Percentiles rank a stretch among this genome's conserved stretches.
Evolutionary conservation across 2,113 vertebrate genomes (phyloP).

Genomic region (Turdus rufiventris): DNA sequence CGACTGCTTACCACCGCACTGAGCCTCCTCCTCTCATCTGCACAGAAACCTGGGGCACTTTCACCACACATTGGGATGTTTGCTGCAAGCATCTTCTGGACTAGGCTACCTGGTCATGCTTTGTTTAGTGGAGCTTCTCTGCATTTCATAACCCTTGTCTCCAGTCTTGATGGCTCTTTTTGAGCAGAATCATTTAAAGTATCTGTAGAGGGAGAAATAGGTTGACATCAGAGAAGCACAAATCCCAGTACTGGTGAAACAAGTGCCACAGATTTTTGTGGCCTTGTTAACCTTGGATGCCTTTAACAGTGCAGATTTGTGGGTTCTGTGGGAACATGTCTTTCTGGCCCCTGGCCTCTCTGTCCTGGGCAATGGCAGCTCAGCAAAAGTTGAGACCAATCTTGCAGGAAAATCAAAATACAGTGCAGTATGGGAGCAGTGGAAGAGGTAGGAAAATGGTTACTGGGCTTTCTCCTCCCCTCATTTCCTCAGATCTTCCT

Average conservation of each 20-base stretch:
- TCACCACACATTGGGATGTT: rapidly evolving
- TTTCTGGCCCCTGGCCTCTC: background rate
- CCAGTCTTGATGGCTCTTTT: background rate
- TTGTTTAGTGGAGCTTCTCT: background rate
- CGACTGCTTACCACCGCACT: background rate
- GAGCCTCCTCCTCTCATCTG: background rate
- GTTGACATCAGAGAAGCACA: rapidly evolving
- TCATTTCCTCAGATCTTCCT: background rate
- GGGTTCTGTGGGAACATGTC: background rate
- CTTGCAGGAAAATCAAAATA: background rate
- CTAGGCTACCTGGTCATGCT: background rate
- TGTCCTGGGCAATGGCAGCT: background rate
- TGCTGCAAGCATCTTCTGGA: background rate
- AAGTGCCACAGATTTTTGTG: background rate
- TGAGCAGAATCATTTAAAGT: background rate
- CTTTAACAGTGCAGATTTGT: background rate
- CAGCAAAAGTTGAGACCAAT: background rate
- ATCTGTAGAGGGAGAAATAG: background rate
- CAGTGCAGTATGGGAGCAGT: background rate
- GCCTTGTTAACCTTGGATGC: background rate
- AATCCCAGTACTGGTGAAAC: background rate
- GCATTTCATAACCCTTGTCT: background rate
- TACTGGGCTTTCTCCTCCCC: background rate
- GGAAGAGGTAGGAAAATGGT: background rate
- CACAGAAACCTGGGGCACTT: background rate